A percentile compares a stretch with the other conserved stretches of the same genome.
Evolutionary conservation across 2,888 invertebrate species (phyloP).

Genomic region (Cantharis flavilabris): DNA sequence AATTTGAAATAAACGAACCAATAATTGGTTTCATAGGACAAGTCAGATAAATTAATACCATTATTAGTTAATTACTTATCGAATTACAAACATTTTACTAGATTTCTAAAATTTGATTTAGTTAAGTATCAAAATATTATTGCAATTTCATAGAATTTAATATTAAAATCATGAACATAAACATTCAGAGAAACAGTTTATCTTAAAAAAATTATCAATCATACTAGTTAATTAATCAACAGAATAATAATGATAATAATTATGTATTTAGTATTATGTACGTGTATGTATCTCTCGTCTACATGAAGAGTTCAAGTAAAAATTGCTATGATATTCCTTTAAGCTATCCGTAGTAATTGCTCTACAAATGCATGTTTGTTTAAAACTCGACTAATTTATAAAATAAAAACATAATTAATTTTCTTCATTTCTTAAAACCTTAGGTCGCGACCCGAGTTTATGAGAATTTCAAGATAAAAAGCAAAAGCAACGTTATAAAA

Average conservation of each 20-base stretch:
- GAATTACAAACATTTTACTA: too few species aligned
- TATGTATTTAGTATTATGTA: too few species aligned
- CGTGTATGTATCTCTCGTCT: too few species aligned
- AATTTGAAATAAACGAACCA: too few species aligned
- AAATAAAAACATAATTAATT: neutral
- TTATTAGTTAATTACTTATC: too few species aligned
- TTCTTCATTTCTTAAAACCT: slow-evolving; percentile 8
- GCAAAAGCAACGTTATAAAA: slow-evolving; percentile 1
- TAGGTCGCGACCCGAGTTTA: slow-evolving; percentile 4
- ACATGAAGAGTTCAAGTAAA: neutral
- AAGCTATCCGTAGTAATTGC: neutral
- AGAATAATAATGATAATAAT: neutral
- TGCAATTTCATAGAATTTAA: neutral
- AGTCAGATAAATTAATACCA: too few species aligned
- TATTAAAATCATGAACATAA: neutral
- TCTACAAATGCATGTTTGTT: neutral
- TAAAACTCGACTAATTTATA: neutral
- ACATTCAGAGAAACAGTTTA: neutral
- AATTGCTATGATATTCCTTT: neutral
- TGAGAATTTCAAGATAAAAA: neutral
- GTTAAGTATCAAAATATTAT: neutral
- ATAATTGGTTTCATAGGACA: too few species aligned
- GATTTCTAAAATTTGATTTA: neutral
- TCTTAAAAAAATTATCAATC: neutral
- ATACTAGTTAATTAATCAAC: neutral